Conservation (phyloP, 2,888 invertebrate genomes). For the Xanthia icteritia region DNA sequence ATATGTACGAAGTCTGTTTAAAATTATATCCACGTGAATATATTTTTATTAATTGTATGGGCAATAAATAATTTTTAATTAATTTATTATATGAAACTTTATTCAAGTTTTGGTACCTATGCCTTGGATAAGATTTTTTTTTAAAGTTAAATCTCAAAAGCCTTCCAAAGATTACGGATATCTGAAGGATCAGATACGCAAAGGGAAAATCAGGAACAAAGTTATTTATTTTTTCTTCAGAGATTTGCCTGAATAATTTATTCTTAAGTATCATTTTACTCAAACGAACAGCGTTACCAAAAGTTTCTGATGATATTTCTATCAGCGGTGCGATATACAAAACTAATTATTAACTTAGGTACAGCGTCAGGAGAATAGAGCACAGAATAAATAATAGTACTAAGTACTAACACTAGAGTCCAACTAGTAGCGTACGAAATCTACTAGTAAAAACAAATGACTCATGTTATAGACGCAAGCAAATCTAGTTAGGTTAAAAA, state of each 20-base stretch:
- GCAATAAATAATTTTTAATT: too few species aligned
- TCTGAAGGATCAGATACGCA: background rate
- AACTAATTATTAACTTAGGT: background rate
- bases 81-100: background rate
- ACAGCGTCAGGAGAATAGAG: background rate
- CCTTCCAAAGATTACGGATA: background rate
- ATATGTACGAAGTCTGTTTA: background rate
- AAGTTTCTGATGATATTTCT: background rate
- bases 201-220: background rate
- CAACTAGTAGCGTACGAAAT: conserved; percentile 23
- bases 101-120: background rate
- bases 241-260: background rate
- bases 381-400: too few species aligned
- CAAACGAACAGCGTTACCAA: background rate
- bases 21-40: background rate
- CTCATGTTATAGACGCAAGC: conserved; percentile 36
- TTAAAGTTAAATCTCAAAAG: background rate
- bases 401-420: background rate
- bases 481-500: conserved; percentile 35
- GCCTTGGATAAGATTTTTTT: background rate
- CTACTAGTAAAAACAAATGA: conserved; percentile 42
- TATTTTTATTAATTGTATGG: too few species aligned
- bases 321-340: background rate
- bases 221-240: background rate
- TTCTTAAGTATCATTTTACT: background rate